phyloP scores from a whole-genome alignment of 2,113 vertebrate genomes.

The Syngnathus scovelli region DNA sequence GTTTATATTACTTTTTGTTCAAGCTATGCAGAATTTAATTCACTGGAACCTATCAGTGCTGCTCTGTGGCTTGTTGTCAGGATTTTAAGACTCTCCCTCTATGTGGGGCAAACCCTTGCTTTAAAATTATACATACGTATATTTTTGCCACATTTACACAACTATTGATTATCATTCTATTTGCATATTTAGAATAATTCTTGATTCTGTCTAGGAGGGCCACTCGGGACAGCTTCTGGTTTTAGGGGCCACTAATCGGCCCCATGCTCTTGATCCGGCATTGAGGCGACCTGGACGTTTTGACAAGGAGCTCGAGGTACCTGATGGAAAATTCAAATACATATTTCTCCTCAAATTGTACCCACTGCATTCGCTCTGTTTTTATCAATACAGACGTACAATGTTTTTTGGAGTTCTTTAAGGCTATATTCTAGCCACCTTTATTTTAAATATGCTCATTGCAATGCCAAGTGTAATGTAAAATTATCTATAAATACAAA shows the following conservation, averaged over 20 bases:
- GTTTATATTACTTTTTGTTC: neutral
- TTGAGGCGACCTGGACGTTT: constrained; percentile 89
- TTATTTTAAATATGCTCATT: neutral
- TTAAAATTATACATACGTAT: no score
- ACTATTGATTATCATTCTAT: neutral
- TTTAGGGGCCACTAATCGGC: constrained; percentile 91
- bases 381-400: neutral
- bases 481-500: neutral
- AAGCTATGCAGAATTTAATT: neutral
- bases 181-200: neutral
- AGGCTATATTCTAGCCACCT: neutral
- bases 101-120: no score
- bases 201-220: constrained; percentile 71
- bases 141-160: no score
- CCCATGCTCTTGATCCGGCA: constrained; percentile 84
- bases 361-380: neutral
- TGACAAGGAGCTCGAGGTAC: constrained; percentile 89
- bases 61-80: no score
- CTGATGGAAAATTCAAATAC: neutral
- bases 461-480: neutral
- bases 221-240: constrained; percentile 86
- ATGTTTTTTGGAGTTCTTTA: constrained; percentile 1
- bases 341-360: neutral
- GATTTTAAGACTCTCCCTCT: neutral
- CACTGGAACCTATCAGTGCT: neutral